Conservation (phyloP, 2,888 invertebrate genomes). For the Parnassius mnemosyne region DNA sequence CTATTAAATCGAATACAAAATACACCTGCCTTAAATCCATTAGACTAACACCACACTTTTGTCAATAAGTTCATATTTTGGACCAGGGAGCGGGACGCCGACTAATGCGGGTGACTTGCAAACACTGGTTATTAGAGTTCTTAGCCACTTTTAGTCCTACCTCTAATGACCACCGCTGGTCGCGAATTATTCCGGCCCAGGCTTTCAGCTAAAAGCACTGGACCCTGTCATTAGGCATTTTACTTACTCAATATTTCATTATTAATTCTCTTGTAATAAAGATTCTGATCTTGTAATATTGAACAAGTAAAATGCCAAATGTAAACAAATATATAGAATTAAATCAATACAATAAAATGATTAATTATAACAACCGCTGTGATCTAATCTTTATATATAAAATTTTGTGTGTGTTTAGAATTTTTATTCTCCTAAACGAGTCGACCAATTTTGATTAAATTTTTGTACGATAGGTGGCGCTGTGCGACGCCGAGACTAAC, state of each 20-base stretch:
- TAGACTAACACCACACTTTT: neutral
- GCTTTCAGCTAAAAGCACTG: conserved; percentile 16
- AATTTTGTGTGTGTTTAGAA: too few species aligned
- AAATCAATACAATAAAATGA: too few species aligned
- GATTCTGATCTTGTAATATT: conserved; percentile 11
- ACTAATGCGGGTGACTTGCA: conserved; percentile 73
- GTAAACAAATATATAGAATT: too few species aligned
- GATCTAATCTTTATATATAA: too few species aligned
- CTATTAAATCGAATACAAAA: too few species aligned
- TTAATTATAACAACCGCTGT: too few species aligned
- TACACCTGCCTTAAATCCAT: too few species aligned
- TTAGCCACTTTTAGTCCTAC: conserved; percentile 31
- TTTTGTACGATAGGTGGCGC: too few species aligned
- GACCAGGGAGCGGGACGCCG: conserved; percentile 37
- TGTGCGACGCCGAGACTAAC: too few species aligned
- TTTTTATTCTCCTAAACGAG: too few species aligned
- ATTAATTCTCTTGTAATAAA: conserved; percentile 7
- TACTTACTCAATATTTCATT: too few species aligned
- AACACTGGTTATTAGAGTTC: conserved; percentile 38
- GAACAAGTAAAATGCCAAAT: neutral
- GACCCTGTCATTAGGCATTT: conserved; percentile 18
- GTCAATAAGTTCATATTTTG: conserved; percentile 29
- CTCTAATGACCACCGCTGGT: conserved; percentile 31
- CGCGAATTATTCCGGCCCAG: conserved; percentile 23
- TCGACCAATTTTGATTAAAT: too few species aligned